Base-by-base conservation (phyloP, 2,113 vertebrate species). In the Axis porcinus region DNA sequence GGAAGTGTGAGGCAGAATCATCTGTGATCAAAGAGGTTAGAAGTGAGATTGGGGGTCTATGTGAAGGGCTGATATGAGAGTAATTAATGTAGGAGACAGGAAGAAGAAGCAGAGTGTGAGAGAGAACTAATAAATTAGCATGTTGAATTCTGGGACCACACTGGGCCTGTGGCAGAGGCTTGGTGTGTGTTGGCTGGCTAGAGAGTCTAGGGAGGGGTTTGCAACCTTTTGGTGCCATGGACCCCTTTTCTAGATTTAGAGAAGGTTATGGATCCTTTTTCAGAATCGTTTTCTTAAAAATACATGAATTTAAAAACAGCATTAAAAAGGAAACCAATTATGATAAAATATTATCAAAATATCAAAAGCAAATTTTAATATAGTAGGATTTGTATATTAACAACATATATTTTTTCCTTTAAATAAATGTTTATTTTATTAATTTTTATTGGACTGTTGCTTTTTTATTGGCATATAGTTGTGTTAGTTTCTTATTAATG, bases 281-380 rank as follows among this genome's bases (percentile, higher is more conserved):
- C 81, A 90, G 28, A 62, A 55, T 64, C 82, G 74, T 45, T 19
- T 76, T 94, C 92, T 93, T 19, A 70, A 52, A 79, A 86, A 78
- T 50, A 50, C 14, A 47, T 82, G n/a, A 84, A 55, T 50, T 79
- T 67, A 54, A 70, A 92, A 91, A 94, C 7, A 86, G 8, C 10
- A 70, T 70, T 76, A 74, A 81, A 57, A 83, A 88, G 13, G 23
- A 94, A 88, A 70, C 1, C 25, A 60, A 30, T 78, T 28, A 87
- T 33, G 36, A 2, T 74, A 85, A 93, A 85, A 70, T 89, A 89
- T 79, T 89, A 40, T 93, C 45, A 92, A 94, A 47, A 86, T 70
- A 86, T 55, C 85, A 79, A 78, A 96, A 62, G 27, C 2, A 54
- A 54, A 90, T 92, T 57, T 81, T 82, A 30, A 52, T 36, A 60